Conservation (phyloP, 2,797 vertebrate genomes). For the Anolis apletophallus region DNA sequence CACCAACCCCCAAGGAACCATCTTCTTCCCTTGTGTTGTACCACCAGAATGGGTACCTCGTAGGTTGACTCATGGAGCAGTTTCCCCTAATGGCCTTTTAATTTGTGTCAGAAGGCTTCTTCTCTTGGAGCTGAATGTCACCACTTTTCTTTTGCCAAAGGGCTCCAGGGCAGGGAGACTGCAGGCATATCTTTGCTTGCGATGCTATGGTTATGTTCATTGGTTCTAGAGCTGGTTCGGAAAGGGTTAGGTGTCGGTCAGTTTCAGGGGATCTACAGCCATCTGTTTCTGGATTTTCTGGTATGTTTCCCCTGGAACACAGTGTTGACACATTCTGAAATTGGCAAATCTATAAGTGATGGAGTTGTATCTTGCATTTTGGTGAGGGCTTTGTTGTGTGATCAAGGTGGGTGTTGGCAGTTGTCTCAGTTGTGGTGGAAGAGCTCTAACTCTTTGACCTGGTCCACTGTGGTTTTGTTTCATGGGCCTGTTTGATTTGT, state of each 20-base stretch:
- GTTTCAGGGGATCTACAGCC: neutral
- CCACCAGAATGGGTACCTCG: neutral
- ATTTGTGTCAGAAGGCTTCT: slow-evolving; percentile 50
- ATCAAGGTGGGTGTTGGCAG: neutral
- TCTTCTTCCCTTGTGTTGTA: neutral
- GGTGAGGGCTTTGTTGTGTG: rapidly evolving
- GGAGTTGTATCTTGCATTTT: neutral
- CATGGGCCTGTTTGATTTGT: neutral
- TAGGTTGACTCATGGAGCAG: neutral
- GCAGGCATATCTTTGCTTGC: neutral
- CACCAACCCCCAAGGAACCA: neutral
- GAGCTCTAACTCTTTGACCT: neutral
- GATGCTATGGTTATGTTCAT: neutral
- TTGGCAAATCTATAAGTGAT: neutral
- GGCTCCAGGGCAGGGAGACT: neutral
- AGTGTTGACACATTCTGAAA: neutral
- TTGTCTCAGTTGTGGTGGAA: neutral
- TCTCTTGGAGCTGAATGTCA: neutral
- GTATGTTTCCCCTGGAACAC: neutral
- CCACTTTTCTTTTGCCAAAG: neutral
- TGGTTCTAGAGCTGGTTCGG: neutral
- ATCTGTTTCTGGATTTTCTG: neutral
- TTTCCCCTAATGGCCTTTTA: slow-evolving; percentile 22
- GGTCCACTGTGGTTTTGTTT: neutral
- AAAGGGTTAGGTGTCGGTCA: neutral